Evolutionary conservation across 2,888 invertebrate species (phyloP).

Genomic region (Arrhopalites spinosus): DNA sequence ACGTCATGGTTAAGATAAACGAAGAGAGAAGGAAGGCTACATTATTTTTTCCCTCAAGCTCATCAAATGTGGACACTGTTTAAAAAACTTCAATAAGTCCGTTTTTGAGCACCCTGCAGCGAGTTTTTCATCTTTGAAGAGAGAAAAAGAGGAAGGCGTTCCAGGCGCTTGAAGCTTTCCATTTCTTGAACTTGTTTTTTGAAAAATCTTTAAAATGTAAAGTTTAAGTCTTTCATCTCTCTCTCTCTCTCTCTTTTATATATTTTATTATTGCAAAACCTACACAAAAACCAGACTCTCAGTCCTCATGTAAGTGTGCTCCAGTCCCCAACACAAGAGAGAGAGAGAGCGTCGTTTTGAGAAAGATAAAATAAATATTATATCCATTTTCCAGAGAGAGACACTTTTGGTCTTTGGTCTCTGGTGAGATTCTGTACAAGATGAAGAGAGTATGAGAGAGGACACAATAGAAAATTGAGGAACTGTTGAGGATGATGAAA

Average conservation of each 20-base stretch:
- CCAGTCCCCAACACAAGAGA: neutral
- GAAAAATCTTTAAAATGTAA: neutral
- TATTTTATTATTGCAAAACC: too few species aligned
- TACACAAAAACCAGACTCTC: too few species aligned
- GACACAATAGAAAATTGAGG: too few species aligned
- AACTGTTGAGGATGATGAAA: too few species aligned
- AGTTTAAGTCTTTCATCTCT: neutral
- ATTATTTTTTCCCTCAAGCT: conserved; percentile 39
- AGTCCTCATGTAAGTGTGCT: neutral
- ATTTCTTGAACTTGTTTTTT: neutral
- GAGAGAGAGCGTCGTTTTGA: too few species aligned
- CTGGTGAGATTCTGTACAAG: too few species aligned
- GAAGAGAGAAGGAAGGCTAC: conserved; percentile 35
- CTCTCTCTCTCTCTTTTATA: neutral
- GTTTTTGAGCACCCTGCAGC: conserved; percentile 48
- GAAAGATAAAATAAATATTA: too few species aligned
- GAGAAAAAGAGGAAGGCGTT: conserved; percentile 20
- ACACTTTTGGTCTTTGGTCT: too few species aligned
- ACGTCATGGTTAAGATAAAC: conserved; percentile 31
- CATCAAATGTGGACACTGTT: conserved; percentile 54
- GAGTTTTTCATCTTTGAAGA: conserved; percentile 38
- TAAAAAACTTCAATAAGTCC: conserved; percentile 51
- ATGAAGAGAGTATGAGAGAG: too few species aligned
- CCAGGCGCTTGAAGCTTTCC: conserved; percentile 2
- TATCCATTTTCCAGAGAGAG: too few species aligned